Base-by-base conservation (phyloP, 2,113 vertebrate genomes). In the Turnix velox region DNA sequence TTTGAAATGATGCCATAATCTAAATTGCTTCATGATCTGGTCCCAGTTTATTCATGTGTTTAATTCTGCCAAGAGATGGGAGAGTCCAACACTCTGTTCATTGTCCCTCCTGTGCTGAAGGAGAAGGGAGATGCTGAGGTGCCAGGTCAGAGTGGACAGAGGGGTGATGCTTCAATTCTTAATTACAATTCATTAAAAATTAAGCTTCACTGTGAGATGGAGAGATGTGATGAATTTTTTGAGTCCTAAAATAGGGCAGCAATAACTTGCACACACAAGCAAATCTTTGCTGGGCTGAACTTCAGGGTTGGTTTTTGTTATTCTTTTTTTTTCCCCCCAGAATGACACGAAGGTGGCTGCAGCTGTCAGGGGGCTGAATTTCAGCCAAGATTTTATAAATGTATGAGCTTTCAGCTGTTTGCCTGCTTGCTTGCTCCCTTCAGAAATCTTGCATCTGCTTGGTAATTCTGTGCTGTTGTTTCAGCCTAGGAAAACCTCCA, bases 161-260 rank as follows among this genome's bases (percentile, higher is more conserved):
- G 67, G 67, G 79, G 61, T 72, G 75, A 35, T 68, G 66, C 45
- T 87, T 91, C 31, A 61, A 39, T 65, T 87, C 74, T 75, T 89
- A 75, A 91, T 91, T 95, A 68, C 45, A 68, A 33, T 72, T 92
- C 81, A 87, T 91, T 94, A 95, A 89, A 92, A 89, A 91, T 92
- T 89, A 79, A 95, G 48, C 61, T 91, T 92, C 27, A 31, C 40
- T 42, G 61, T 35, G n/a, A 93, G 63, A 87, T 39, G 51, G 22
- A 33, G 20, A 81, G 31, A 55, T 67, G 17, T 31, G 66, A 75
- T 61, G 43, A 84, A 39, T 89, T 94, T 91, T 68, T 57, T 42
- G 90, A 65, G 30, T 48, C n/a, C 66, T 79, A 89, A 95, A 95
- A 79, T 77, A 92, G n/a, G 68, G 28, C 66, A 85, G 62, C n/a